These are phyloP conservation scores for Eciton burchellii DNA, from an alignment of 1,140 invertebrate genomes.

Conservation along the genomic window DNA sequence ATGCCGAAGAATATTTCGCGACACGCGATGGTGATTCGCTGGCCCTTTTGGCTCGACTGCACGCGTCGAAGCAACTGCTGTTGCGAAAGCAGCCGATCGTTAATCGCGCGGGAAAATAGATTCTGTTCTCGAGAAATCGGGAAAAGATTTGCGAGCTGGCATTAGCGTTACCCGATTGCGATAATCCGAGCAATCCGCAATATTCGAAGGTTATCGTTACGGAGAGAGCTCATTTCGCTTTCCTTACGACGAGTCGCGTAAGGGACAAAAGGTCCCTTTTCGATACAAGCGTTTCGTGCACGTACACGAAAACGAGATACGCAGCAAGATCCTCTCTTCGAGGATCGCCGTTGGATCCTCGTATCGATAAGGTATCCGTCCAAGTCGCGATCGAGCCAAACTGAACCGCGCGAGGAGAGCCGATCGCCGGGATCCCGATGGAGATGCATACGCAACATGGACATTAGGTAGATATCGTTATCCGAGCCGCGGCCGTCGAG, in stretches of 20 bases:
- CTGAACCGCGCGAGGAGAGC: background rate
- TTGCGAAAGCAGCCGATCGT: too few relatives aligned
- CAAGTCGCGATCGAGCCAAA: background rate
- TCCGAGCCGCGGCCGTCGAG: background rate
- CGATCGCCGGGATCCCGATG: background rate
- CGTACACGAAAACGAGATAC: conserved; percentile 10
- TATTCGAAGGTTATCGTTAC: background rate
- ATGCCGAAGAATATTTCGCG: too few relatives aligned
- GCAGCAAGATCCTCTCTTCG: background rate
- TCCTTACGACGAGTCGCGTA: conserved; percentile 3
- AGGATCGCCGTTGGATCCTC: conserved; percentile 7
- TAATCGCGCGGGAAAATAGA: too few relatives aligned
- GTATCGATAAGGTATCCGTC: background rate
- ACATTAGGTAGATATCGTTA: background rate
- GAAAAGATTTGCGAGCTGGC: too few relatives aligned
- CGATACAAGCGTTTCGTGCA: background rate
- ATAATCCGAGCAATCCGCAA: conserved; percentile 35
- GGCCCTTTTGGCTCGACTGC: too few relatives aligned
- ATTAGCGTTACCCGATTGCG: too few relatives aligned
- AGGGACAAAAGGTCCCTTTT: background rate
- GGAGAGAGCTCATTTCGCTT: background rate
- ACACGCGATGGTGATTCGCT: too few relatives aligned
- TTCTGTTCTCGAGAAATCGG: too few relatives aligned
- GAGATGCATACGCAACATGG: conserved; percentile 8
- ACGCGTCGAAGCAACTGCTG: too few relatives aligned